Conservation (phyloP, 2,797 vertebrate species). For the Sardinella longiceps region DNA sequence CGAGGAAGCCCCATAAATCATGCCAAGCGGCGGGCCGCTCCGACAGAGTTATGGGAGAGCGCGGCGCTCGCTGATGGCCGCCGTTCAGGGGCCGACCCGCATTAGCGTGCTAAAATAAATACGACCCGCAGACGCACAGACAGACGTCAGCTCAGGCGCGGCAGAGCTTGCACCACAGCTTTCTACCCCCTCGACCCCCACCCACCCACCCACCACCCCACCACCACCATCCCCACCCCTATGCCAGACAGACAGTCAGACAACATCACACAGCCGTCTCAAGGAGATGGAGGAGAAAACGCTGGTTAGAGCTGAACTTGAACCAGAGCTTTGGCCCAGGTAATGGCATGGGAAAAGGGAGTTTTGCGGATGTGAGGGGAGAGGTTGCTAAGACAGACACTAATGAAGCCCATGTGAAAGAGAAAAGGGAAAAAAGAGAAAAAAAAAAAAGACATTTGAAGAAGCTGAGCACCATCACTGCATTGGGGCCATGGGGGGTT, state of each 20-base stretch:
- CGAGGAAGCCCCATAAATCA: slow-evolving; percentile 80
- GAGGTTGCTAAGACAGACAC: not conserved
- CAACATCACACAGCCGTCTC: not conserved
- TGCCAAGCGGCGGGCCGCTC: slow-evolving; percentile 78
- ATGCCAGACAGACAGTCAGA: not conserved
- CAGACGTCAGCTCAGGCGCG: slow-evolving; percentile 68
- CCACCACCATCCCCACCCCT: too few relatives aligned
- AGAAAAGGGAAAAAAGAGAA: not conserved
- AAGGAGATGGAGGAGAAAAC: not conserved
- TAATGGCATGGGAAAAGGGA: slow-evolving; percentile 65
- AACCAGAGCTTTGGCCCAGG: not conserved
- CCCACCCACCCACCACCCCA: too few relatives aligned
- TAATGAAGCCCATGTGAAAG: not conserved
- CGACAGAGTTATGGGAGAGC: slow-evolving; percentile 83
- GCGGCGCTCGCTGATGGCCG: slow-evolving; percentile 72
- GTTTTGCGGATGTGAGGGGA: slow-evolving; percentile 51
- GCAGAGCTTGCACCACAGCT: not conserved
- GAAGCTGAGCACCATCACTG: not conserved
- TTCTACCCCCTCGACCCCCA: not conserved
- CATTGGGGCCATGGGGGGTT: not conserved
- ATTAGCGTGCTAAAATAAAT: slow-evolving; percentile 86
- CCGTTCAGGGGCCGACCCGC: slow-evolving; percentile 79
- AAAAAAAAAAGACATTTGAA: not conserved
- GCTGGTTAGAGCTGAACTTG: not conserved
- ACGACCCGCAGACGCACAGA: slow-evolving; percentile 63